phyloP scores from a whole-genome alignment of 2,888 invertebrate genomes.

The Oscheius sp. region DNA sequence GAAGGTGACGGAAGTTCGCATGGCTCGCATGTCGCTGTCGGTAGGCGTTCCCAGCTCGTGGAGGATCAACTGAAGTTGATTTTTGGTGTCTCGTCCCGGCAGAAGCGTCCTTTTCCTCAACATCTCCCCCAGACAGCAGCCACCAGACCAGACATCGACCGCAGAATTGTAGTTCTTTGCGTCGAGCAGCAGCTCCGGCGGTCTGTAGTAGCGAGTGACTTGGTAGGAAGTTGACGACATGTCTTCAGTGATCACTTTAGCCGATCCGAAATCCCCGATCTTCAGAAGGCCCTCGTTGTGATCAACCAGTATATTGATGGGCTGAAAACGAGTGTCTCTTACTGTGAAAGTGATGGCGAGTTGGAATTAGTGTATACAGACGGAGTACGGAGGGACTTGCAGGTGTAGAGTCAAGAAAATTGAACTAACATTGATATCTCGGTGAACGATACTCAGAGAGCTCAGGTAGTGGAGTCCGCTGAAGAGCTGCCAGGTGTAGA shows the following conservation, averaged over 20 bases:
- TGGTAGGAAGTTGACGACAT: conserved; percentile 54
- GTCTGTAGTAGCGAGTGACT: conserved; percentile 66
- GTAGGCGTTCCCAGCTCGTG: conserved; percentile 44
- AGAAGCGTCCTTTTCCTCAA: conserved; percentile 47
- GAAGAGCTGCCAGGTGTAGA: conserved; percentile 68
- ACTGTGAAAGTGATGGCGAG: too few relatives aligned
- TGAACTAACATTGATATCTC: conserved; percentile 42
- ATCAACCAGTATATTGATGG: conserved; percentile 62
- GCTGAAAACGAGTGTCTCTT: background rate
- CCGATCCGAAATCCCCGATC: conserved; percentile 65
- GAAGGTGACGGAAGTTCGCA: conserved; percentile 36
- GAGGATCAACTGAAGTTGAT: conserved; percentile 48
- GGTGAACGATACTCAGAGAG: conserved; percentile 42
- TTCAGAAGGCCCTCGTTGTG: conserved; percentile 54
- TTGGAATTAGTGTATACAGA: too few relatives aligned
- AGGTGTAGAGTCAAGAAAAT: too few relatives aligned
- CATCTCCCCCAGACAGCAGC: conserved; percentile 64
- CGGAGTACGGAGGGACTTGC: too few relatives aligned
- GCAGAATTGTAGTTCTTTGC: conserved; percentile 50
- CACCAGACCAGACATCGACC: conserved; percentile 62
- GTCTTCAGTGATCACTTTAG: conserved; percentile 55
- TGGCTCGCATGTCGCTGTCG: conserved; percentile 40
- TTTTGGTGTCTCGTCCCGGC: conserved; percentile 47
- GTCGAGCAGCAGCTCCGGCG: conserved; percentile 62
- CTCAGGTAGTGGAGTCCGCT: conserved; percentile 56